These are phyloP conservation scores for Odobenus rosmarus DNA, from an alignment of 2,113 vertebrate genomes.

Conservation along the genomic window DNA sequence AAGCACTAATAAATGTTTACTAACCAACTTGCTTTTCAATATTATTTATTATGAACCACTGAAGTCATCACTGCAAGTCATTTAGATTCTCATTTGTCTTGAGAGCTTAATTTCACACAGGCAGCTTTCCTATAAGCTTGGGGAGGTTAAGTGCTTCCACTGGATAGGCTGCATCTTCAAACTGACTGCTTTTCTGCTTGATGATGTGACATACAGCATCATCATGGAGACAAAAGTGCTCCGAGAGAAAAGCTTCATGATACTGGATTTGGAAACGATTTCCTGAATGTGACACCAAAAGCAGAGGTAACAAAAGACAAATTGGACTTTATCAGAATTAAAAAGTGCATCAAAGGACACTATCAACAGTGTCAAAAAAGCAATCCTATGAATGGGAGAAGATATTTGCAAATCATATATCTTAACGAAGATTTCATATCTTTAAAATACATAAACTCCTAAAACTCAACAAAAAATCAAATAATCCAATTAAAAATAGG, in stretches of 20 bases:
- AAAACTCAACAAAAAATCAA: not conserved
- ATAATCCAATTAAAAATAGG: not conserved
- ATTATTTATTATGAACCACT: constrained; percentile 14
- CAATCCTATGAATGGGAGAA: not conserved
- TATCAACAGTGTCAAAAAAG: not conserved
- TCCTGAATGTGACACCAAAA: constrained; percentile 21
- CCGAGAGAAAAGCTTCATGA: not conserved
- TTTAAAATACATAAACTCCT: not conserved
- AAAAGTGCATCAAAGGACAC: not conserved
- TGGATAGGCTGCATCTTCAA: not conserved
- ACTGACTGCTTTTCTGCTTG: not conserved
- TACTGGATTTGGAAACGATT: not conserved
- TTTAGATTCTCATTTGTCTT: not conserved
- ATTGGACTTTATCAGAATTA: not conserved
- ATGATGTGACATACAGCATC: not conserved
- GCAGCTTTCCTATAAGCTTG: not conserved
- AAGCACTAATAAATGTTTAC: not conserved
- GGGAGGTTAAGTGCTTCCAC: not conserved
- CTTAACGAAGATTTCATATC: constrained; percentile 2
- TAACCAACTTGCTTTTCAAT: not conserved
- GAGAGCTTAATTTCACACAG: not conserved
- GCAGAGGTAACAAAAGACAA: not conserved
- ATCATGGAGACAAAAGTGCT: constrained; percentile 3
- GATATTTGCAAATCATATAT: not conserved
- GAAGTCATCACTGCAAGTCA: not conserved